Evolutionary conservation across 1,140 invertebrate genomes (phyloP), one percentile per base, ranked within the genome.

Genomic region (Heterodera carotae): DNA sequence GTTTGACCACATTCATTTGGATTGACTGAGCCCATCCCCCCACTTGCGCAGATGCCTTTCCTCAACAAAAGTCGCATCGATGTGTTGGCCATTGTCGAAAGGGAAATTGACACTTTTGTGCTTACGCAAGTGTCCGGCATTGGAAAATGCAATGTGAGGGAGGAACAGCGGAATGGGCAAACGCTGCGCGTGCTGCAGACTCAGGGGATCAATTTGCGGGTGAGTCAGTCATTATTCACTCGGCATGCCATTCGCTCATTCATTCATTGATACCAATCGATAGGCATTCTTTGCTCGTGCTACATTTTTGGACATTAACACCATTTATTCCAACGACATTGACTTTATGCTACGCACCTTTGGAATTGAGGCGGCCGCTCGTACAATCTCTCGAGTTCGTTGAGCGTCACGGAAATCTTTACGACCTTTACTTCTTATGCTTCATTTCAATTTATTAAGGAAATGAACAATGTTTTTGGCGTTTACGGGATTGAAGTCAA

Each of bases 401-500:
- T 76, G n/a, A 2, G 6, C 7, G 39, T 29, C 27, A 71, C n/a
- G n/a, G n/a, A n/a, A n/a, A n/a, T n/a, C n/a, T n/a, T n/a, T n/a
- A n/a, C n/a, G n/a, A n/a, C n/a, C n/a, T n/a, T n/a, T 2, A 25
- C 22, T 34, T 6, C 34, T 25, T 68, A 8, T 18, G 12, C 27
- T 10, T n/a, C 29, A 18, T 56, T 56, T 22, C 48, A 56, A 76
- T 76, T 12, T 66, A 86, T 85, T 33, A 85, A 91, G 91, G 95
- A 97, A 91, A 92, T 97, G 43, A 91, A 92, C 87, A 93, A 94
- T 87, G 95, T 97, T 22, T 98, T 98, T 88, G 93, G 92, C 84
- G 94, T 94, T 4, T 99, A 99, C 86, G 95, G 95, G 31, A 99
- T 99, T 84, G 91, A 92, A 25, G 95, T 99, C 0, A 94, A 98